Conservation (phyloP, 2,113 vertebrate species). For the Ornithorhynchus anatinus region DNA sequence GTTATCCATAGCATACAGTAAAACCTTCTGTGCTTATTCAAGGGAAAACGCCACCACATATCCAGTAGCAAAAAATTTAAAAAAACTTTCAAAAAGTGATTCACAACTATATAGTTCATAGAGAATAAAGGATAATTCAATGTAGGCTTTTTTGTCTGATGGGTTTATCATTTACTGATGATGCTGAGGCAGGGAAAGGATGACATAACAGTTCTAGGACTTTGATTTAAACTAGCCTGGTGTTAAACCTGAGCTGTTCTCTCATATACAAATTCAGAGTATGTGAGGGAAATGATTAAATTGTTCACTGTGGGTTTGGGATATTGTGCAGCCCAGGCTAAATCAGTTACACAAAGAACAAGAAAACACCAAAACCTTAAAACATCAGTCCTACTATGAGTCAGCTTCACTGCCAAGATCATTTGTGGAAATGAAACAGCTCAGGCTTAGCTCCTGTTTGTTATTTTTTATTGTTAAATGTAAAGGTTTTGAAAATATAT, state of each 20-base stretch:
- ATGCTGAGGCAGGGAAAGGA: not conserved
- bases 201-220: not conserved
- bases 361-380: not conserved
- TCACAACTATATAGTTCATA: no score
- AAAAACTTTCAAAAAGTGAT: no score
- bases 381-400: slow-evolving; percentile 20
- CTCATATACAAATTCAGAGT: not conserved
- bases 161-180: not conserved
- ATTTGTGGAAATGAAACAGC: slow-evolving; percentile 23
- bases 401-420: not conserved
- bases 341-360: not conserved
- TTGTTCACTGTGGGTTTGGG: not conserved
- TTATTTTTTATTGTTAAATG: not conserved
- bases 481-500: slow-evolving; percentile 23
- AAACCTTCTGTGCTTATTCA: slow-evolving; percentile 11
- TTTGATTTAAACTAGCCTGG: slow-evolving; percentile 1
- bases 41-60: no score
- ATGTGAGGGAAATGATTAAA: not conserved
- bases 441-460: slow-evolving; percentile 2
- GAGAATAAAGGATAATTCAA: no score
- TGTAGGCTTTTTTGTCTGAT: no score
- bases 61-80: no score
- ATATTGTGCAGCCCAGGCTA: not conserved
- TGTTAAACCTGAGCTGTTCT: slow-evolving; percentile 16
- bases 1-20: slow-evolving; percentile 27